A percentile compares a stretch with the other conserved stretches of the same genome.
Evolutionary conservation across 2,113 vertebrate genomes (phyloP).

Genomic region (Gnathonemus longibarbis): DNA sequence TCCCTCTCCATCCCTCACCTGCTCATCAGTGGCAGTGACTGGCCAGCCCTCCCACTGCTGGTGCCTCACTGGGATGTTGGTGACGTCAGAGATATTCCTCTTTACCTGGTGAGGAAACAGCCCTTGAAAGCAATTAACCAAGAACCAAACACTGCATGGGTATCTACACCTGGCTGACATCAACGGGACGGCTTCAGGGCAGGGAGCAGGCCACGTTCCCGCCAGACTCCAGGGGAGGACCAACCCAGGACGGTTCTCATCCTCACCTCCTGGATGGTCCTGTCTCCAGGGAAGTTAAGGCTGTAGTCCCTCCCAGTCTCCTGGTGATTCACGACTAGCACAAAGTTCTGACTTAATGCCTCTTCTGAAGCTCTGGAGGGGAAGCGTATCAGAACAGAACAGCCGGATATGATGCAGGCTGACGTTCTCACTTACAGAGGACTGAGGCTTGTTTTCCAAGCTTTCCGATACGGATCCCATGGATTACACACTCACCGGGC

Average conservation of each 20-base stretch:
- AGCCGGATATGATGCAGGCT: conserved; percentile 19
- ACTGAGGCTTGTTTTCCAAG: neutral
- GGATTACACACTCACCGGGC: conserved; percentile 67
- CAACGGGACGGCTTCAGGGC: neutral
- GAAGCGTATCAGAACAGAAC: neutral
- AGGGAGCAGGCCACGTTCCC: neutral
- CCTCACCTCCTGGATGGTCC: conserved; percentile 96
- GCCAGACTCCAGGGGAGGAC: neutral
- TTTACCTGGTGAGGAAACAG: conserved; percentile 72
- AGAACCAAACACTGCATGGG: neutral
- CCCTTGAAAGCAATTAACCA: neutral
- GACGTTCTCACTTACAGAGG: neutral
- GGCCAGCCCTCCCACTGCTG: conserved; percentile 98
- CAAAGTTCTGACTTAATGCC: conserved; percentile 96
- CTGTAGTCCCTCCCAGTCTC: conserved; percentile 98
- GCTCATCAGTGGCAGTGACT: conserved; percentile 79
- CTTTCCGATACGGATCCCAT: rapidly evolving
- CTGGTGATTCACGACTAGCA: conserved; percentile 92
- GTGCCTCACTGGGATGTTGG: conserved; percentile 94
- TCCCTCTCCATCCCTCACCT: conserved; percentile 61
- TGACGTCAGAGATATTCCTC: conserved; percentile 91
- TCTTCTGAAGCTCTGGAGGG: conserved; percentile 80
- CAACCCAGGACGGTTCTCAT: neutral
- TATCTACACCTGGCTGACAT: neutral
- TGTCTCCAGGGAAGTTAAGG: conserved; percentile 97